Percentiles rank a stretch among this genome's conserved stretches.
Conservation (phyloP, 1,140 invertebrate genomes). For the Conus ventricosus region DNA sequence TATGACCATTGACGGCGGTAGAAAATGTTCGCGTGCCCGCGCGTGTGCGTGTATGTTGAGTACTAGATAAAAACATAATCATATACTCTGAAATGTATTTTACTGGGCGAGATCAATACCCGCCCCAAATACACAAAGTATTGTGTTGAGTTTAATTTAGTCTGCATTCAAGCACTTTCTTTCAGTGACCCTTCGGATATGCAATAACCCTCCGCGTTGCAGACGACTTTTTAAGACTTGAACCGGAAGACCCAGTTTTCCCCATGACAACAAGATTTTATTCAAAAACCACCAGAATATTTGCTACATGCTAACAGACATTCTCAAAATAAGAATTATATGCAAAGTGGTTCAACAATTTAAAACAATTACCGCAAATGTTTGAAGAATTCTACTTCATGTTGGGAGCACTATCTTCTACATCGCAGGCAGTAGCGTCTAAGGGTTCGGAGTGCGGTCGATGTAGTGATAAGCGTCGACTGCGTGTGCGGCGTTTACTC, state of each 20-base stretch:
- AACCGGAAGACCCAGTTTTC: constrained; percentile 5
- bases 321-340: too few relatives aligned
- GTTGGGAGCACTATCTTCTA: background rate
- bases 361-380: too few relatives aligned
- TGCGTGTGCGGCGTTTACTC: background rate
- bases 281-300: background rate
- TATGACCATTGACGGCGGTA: too few relatives aligned
- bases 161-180: background rate
- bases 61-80: too few relatives aligned
- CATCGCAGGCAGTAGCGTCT: background rate
- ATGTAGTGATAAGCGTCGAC: background rate
- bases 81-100: too few relatives aligned
- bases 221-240: background rate
- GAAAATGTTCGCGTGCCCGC: too few relatives aligned
- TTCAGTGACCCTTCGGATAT: background rate
- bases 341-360: too few relatives aligned
- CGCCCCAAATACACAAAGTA: too few relatives aligned
- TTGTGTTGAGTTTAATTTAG: too few relatives aligned
- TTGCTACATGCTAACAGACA: background rate
- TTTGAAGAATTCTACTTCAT: background rate
- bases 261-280: constrained; percentile 15
- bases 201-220: constrained; percentile 19
- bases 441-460: background rate
- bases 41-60: too few relatives aligned
- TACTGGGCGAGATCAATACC: too few relatives aligned